Evolutionary conservation across 2,888 invertebrate genomes (phyloP).

Genomic region (Parapristionchus giblindavisi): DNA sequence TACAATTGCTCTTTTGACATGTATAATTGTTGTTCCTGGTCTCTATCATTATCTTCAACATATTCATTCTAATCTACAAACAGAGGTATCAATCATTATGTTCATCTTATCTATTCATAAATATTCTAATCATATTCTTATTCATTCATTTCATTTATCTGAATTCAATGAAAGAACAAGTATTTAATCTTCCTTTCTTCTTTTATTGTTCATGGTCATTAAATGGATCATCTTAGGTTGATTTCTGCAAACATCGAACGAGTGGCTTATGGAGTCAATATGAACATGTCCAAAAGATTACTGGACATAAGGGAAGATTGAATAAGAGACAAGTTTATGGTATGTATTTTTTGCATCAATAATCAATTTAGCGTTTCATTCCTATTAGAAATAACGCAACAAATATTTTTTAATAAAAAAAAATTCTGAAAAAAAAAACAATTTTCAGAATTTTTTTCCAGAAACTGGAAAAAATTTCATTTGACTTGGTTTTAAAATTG

Average conservation of each 20-base stretch:
- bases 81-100: no score
- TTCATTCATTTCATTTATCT: not conserved
- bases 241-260: conserved; percentile 49
- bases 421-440: no score
- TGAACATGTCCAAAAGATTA: conserved; percentile 47
- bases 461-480: no score
- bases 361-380: no score
- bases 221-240: conserved; percentile 38
- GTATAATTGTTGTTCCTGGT: conserved; percentile 21
- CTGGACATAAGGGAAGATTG: conserved; percentile 23
- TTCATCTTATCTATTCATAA: no score
- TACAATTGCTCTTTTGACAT: conserved; percentile 31
- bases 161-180: not conserved
- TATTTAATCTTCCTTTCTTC: not conserved
- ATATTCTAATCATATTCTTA: no score
- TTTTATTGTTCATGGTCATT: not conserved
- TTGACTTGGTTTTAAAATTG: no score
- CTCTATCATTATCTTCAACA: conserved; percentile 33
- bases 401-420: no score
- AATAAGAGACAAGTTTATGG: not conserved
- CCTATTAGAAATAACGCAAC: no score
- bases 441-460: no score
- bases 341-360: not conserved
- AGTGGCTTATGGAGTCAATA: conserved; percentile 38
- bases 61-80: conserved; percentile 35